phyloP scores from a whole-genome alignment of 2,113 vertebrate genomes.

The Leucoraja erinaceus region DNA sequence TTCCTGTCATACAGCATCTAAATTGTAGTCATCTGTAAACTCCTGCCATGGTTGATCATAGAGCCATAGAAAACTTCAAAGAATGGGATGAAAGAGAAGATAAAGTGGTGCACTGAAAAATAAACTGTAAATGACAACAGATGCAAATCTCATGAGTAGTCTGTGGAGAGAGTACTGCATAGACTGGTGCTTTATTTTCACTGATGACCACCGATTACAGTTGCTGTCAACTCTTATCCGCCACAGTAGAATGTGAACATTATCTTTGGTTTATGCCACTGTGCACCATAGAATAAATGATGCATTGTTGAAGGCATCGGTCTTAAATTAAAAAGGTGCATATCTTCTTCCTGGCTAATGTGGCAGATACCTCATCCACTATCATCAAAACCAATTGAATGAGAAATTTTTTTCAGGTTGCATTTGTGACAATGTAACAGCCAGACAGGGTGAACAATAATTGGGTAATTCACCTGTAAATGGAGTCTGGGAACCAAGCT shows the following conservation, averaged over 20 bases:
- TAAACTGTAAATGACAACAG: neutral
- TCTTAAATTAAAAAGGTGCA: neutral
- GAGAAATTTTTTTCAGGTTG: neutral
- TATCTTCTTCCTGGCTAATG: too few relatives aligned
- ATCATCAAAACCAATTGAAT: neutral
- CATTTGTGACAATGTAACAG: neutral
- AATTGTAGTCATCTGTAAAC: constrained; percentile 2
- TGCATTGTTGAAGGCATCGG: neutral
- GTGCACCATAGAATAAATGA: neutral
- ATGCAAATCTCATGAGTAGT: neutral
- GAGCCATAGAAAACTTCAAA: neutral
- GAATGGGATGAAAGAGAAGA: neutral
- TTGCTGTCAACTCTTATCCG: neutral
- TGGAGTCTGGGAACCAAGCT: too few relatives aligned
- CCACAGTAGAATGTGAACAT: neutral
- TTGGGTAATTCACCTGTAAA: too few relatives aligned
- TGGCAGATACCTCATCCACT: neutral
- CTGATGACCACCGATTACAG: neutral
- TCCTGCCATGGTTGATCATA: neutral
- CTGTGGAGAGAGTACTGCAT: neutral
- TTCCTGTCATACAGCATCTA: neutral
- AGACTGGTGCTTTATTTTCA: neutral
- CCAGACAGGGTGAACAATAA: too few relatives aligned
- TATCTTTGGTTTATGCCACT: neutral
- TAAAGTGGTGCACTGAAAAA: constrained; percentile 12